These are phyloP conservation scores for Caenorhabditis sp. DNA, from an alignment of 2,888 invertebrate genomes.

Conservation along the genomic window DNA sequence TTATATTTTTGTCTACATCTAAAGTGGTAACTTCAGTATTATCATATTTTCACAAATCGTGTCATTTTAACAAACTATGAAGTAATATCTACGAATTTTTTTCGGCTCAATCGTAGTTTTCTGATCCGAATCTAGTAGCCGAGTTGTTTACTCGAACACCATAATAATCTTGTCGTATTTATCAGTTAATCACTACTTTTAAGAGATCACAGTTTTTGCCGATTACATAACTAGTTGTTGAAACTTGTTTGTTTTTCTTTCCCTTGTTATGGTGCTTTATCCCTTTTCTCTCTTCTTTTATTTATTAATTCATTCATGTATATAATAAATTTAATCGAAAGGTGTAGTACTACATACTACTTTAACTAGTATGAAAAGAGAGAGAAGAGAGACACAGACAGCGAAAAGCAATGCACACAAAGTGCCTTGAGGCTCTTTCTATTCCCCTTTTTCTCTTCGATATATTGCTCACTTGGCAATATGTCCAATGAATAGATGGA, in stretches of 20 bases:
- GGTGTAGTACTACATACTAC: not conserved
- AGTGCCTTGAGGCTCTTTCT: not conserved
- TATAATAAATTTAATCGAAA: slow-evolving; percentile 2
- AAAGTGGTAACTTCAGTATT: too few species aligned
- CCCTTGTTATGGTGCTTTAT: not conserved
- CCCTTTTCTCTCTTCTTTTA: slow-evolving; percentile 13
- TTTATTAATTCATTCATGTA: slow-evolving; percentile 23
- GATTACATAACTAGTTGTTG: not conserved
- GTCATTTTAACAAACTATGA: too few species aligned
- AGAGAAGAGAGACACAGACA: not conserved
- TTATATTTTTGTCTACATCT: too few species aligned
- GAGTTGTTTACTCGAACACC: too few species aligned
- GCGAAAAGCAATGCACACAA: not conserved
- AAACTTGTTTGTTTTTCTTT: not conserved
- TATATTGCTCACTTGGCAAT: not conserved
- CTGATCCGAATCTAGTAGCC: too few species aligned
- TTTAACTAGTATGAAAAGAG: not conserved
- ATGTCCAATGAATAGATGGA: not conserved
- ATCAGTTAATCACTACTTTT: too few species aligned
- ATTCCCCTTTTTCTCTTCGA: too few species aligned
- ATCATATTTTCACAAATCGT: too few species aligned
- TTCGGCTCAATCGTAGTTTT: too few species aligned
- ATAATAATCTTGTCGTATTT: too few species aligned
- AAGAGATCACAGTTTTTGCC: too few species aligned
- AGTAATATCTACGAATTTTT: too few species aligned